Conservation (phyloP, 37 sponge, comb jelly and placozoan species). For the Crambe crambe region DNA sequence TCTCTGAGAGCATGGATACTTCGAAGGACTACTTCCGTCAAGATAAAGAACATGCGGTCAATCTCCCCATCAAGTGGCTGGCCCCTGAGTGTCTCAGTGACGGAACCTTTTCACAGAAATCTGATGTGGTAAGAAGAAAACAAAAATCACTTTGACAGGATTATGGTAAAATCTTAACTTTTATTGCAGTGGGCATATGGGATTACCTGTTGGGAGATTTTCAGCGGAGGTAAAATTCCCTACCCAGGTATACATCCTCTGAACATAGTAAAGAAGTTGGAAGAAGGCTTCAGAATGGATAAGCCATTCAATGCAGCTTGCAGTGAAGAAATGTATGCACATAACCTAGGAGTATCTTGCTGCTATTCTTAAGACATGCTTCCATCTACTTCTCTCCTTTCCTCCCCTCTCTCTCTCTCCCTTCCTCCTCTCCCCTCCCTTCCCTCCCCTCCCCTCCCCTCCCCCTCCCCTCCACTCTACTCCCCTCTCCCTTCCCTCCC, state of each 20-base stretch:
- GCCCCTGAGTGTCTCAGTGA: conserved; percentile 65
- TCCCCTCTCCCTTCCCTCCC: too few species aligned
- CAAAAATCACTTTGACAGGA: too few species aligned
- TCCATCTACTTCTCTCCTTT: neutral
- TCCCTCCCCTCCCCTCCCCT: neutral
- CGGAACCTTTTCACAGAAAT: conserved; percentile 55
- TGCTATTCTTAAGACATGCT: neutral
- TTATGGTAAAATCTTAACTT: neutral
- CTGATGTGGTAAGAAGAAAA: conserved; percentile 65
- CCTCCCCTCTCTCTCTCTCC: neutral
- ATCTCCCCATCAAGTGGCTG: conserved; percentile 75
- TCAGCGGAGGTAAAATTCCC: conserved; percentile 44
- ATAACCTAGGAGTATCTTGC: too few species aligned
- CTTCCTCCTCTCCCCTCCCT: neutral
- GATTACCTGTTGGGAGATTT: conserved; percentile 68
- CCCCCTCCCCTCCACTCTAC: too few species aligned
- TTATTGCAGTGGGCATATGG: conserved; percentile 58
- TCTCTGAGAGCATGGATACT: conserved; percentile 57
- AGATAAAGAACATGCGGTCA: conserved; percentile 3
- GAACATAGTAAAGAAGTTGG: neutral
- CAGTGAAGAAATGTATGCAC: conserved; percentile 14
- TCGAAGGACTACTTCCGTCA: conserved; percentile 58
- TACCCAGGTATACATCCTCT: conserved; percentile 32
- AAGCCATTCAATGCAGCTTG: conserved; percentile 9
- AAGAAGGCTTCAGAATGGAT: conserved; percentile 5